phyloP scores from a whole-genome alignment of 2,888 invertebrate genomes.

The Cephus pygmeus region DNA sequence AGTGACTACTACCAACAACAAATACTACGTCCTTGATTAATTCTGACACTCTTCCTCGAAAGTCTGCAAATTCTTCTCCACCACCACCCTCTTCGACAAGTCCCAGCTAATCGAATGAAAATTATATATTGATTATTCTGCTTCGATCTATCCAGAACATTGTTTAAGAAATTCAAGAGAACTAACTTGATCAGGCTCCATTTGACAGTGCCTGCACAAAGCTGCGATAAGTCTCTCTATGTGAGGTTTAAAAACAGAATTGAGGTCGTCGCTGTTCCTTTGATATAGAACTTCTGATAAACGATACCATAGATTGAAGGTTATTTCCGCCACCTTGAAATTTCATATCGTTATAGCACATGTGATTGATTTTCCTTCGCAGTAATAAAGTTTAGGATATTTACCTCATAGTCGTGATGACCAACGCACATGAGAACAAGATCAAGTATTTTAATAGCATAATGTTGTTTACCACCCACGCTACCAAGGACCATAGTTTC shows the following conservation, averaged over 20 bases:
- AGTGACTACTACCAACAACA: constrained; percentile 91
- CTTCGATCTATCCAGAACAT: not conserved
- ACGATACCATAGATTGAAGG: constrained; percentile 97
- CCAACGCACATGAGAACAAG: constrained; percentile 91
- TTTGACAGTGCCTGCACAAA: constrained; percentile 92
- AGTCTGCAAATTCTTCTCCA: constrained; percentile 79
- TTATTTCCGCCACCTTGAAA: constrained; percentile 79
- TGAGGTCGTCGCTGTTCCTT: constrained; percentile 83
- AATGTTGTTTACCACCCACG: constrained; percentile 74
- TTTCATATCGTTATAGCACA: not conserved
- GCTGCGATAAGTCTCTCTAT: constrained; percentile 91
- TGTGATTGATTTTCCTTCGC: not conserved
- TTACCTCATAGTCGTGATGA: constrained; percentile 97
- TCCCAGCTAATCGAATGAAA: constrained; percentile 45
- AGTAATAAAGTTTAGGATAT: constrained; percentile 43
- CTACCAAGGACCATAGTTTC: constrained; percentile 80
- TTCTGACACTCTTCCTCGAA: constrained; percentile 89
- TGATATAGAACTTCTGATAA: constrained; percentile 94
- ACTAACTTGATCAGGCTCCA: constrained; percentile 90
- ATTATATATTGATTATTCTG: not conserved
- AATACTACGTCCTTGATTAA: constrained; percentile 97
- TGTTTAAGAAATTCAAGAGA: not conserved
- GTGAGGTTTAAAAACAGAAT: constrained; percentile 87
- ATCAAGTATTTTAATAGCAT: constrained; percentile 86
- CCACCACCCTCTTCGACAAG: constrained; percentile 66